A percentile compares a stretch with the other conserved stretches of the same genome.
phyloP scores from a whole-genome alignment of 2,888 invertebrate species.

The Eledona agricola region DNA sequence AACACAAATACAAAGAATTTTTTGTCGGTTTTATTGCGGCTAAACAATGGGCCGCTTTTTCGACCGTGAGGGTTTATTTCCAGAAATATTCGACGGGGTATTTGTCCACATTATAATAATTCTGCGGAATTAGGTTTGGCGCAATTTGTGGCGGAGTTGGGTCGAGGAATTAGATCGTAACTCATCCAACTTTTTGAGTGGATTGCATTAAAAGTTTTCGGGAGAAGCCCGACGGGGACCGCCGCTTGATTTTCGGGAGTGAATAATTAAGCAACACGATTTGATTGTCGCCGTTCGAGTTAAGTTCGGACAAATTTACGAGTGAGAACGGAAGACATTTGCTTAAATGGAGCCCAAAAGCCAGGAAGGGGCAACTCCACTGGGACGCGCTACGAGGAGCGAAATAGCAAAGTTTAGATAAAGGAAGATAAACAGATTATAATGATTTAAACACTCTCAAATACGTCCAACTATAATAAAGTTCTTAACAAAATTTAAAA shows the following conservation, averaged over 20 bases:
- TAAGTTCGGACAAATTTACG: no score
- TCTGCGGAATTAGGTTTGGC: slow-evolving; percentile 7
- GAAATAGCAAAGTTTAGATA: slow-evolving; percentile 59
- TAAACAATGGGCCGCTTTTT: slow-evolving; percentile 37
- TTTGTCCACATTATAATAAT: no score
- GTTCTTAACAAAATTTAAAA: slow-evolving; percentile 55
- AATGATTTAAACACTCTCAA: slow-evolving; percentile 58
- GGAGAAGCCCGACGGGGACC: slow-evolving; percentile 44
- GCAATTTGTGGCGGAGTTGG: background rate
- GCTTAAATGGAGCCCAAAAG: slow-evolving; percentile 46
- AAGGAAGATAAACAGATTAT: slow-evolving; percentile 60
- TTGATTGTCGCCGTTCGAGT: no score
- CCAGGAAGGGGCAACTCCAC: slow-evolving; percentile 50
- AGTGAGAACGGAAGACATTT: slow-evolving; percentile 40
- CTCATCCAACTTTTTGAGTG: slow-evolving; percentile 40
- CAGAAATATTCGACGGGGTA: slow-evolving; percentile 15
- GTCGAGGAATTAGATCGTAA: slow-evolving; percentile 39
- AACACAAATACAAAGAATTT: slow-evolving; percentile 34
- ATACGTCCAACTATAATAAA: slow-evolving; percentile 56
- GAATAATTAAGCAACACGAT: no score
- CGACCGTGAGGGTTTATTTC: slow-evolving; percentile 14
- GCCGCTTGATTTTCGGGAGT: slow-evolving; percentile 35
- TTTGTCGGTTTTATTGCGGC: slow-evolving; percentile 30
- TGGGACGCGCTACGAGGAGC: slow-evolving; percentile 53
- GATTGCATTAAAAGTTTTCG: slow-evolving; percentile 45